Conservation (phyloP, 2,113 vertebrate genomes). For the Serinus canaria region DNA sequence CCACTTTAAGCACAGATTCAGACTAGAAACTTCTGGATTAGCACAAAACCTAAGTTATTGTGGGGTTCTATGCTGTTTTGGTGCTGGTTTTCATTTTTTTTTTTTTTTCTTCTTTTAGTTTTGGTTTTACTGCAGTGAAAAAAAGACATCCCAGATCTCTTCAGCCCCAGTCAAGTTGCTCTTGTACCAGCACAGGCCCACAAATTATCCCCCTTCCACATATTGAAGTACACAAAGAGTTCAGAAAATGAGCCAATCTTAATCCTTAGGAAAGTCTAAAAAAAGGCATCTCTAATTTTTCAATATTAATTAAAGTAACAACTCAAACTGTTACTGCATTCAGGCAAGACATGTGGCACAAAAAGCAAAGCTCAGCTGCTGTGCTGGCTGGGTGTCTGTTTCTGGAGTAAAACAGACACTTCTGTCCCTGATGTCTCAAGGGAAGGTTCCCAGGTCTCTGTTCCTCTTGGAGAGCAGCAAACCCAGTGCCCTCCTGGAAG, state of each 20-base stretch:
- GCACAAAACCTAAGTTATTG: neutral
- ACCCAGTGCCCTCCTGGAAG: neutral
- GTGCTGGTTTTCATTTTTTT: too few species aligned
- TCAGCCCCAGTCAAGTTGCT: neutral
- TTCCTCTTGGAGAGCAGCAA: neutral
- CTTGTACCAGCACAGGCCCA: neutral
- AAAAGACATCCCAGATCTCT: neutral
- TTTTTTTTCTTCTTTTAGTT: neutral
- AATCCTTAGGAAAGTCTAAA: neutral
- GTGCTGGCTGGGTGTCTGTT: neutral
- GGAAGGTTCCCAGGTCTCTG: neutral
- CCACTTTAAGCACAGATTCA: neutral
- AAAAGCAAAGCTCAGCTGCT: neutral
- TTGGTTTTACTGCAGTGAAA: neutral
- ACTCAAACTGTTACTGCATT: neutral
- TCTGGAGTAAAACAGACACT: neutral
- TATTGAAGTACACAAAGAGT: neutral
- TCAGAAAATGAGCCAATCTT: neutral
- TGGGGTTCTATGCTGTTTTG: neutral
- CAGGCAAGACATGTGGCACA: rapidly evolving
- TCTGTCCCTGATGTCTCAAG: neutral
- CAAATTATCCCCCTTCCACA: neutral
- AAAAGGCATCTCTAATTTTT: neutral
- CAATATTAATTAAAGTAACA: neutral
- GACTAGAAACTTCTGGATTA: neutral